These are phyloP conservation scores for Cephus cinctus DNA, from an alignment of 1,140 invertebrate genomes.

Conservation along the genomic window DNA sequence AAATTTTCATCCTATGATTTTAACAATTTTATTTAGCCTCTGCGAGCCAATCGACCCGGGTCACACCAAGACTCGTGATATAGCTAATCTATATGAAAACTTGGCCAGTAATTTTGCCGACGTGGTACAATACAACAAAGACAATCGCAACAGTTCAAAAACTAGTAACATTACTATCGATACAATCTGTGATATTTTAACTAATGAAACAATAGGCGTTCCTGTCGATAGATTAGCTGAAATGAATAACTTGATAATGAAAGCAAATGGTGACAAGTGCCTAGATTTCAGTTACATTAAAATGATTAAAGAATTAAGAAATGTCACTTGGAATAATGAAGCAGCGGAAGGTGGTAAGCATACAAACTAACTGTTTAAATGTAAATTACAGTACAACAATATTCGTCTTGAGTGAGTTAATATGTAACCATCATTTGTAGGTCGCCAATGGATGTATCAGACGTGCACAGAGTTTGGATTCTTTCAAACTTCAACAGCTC, in stretches of 20 bases:
- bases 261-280: slow-evolving; percentile 71
- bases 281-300: slow-evolving; percentile 81
- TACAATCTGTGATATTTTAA: slow-evolving; percentile 74
- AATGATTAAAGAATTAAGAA: slow-evolving; percentile 72
- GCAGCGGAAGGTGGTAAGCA: slow-evolving; percentile 62
- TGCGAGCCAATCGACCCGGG: slow-evolving; percentile 71
- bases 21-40: slow-evolving; percentile 58
- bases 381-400: too few species aligned
- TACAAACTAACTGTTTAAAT: not conserved
- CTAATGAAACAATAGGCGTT: slow-evolving; percentile 59
- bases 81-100: slow-evolving; percentile 77
- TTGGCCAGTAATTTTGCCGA: slow-evolving; percentile 83
- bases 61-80: slow-evolving; percentile 64
- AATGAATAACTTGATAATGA: slow-evolving; percentile 72
- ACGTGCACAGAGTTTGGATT: slow-evolving; percentile 95
- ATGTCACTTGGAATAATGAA: slow-evolving; percentile 68
- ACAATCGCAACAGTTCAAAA: slow-evolving; percentile 72
- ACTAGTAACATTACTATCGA: slow-evolving; percentile 78
- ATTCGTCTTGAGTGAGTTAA: too few species aligned
- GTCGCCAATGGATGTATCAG: slow-evolving; percentile 91
- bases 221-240: slow-evolving; percentile 70
- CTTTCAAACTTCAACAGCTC: slow-evolving; percentile 82
- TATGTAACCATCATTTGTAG: slow-evolving; percentile 50
- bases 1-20: slow-evolving; percentile 12
- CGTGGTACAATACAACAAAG: slow-evolving; percentile 93